Evolutionary conservation across 2,797 vertebrate species (phyloP), one percentile per base, ranked within the genome.

Genomic region (Astyanax mexicanus): DNA sequence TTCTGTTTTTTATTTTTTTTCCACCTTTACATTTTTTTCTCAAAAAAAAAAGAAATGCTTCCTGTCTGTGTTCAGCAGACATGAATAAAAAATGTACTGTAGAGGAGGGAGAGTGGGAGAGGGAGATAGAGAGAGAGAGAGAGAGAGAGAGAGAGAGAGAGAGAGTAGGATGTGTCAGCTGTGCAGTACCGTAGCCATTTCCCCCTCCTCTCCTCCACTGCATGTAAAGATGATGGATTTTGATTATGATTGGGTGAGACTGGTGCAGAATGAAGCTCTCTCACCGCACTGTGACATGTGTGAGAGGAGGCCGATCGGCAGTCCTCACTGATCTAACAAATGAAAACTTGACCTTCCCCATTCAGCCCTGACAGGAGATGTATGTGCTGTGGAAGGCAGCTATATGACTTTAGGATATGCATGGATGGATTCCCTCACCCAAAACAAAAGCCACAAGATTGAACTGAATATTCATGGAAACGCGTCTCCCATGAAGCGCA

Each of bases 401-500:
- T 72, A 72, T 76, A 68, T 72, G 73, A 75, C 69, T 80, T 76
- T 57, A 77, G 37, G 73, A 76, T 69, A 76, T 76, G 79, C 69
- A 69, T 62, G 55, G 69, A 49, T 62, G 42, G 38, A 73, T 72
- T 69, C 45, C 17, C 21, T 61, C 38, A 54, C 12, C 51, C 62
- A 76, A 76, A 76, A 77, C 77, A 79, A 82, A 79, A 37, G 69
- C 69, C 27, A 44, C 51, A 72, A 52, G 54, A 82, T 73, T 69
- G 40, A 72, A 52, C 68, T 75, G 72, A 72, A 76, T 79, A 79
- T 78, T 81, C 75, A 81, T 77, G 80, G 40, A 57, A 69, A 75
- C 27, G 68, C 60, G 42, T 72, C 58, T 74, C 73, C 69, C 78
- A 75, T 72, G 47, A 75, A 76, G 64, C 42, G 45, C 80, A 82